Conservation (phyloP, 2,797 vertebrate genomes). For the Cuculus canorus region DNA sequence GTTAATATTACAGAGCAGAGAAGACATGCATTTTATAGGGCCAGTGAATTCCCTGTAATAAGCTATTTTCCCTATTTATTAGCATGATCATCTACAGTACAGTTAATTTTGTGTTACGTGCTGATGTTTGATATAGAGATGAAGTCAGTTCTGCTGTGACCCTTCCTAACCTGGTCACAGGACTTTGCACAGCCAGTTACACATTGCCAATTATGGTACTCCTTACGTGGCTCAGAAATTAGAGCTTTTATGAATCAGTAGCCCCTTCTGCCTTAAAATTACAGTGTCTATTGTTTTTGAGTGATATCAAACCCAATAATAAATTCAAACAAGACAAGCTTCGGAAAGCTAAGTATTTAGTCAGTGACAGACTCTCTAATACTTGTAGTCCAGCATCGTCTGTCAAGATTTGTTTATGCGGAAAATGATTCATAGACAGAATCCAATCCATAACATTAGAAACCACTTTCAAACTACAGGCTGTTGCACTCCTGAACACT, state of each 20-base stretch:
- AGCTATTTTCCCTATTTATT: not conserved
- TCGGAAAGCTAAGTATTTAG: slow-evolving; percentile 48
- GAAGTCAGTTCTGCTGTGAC: slow-evolving; percentile 17
- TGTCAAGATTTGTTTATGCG: slow-evolving; percentile 63
- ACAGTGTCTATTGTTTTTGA: not conserved
- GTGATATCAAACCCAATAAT: not conserved
- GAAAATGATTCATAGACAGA: slow-evolving; percentile 51
- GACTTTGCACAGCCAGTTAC: not conserved
- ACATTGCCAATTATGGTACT: slow-evolving; percentile 1
- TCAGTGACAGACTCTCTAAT: slow-evolving; percentile 62
- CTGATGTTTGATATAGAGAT: not conserved
- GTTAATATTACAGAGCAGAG: not conserved
- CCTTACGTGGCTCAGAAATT: not conserved
- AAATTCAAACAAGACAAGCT: slow-evolving; percentile 53
- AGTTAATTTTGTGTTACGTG: not conserved
- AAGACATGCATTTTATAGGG: not conserved
- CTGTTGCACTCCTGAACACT: not conserved
- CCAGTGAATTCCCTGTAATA: not conserved
- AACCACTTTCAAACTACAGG: slow-evolving; percentile 55
- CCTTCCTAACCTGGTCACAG: slow-evolving; percentile 1
- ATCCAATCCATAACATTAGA: slow-evolving; percentile 44
- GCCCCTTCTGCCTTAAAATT: slow-evolving; percentile 3
- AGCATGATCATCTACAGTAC: not conserved
- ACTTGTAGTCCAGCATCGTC: slow-evolving; percentile 31
- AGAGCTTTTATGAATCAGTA: slow-evolving; percentile 16